phyloP scores from a whole-genome alignment of 2,113 vertebrate genomes.

The Festucalex cinctus region DNA sequence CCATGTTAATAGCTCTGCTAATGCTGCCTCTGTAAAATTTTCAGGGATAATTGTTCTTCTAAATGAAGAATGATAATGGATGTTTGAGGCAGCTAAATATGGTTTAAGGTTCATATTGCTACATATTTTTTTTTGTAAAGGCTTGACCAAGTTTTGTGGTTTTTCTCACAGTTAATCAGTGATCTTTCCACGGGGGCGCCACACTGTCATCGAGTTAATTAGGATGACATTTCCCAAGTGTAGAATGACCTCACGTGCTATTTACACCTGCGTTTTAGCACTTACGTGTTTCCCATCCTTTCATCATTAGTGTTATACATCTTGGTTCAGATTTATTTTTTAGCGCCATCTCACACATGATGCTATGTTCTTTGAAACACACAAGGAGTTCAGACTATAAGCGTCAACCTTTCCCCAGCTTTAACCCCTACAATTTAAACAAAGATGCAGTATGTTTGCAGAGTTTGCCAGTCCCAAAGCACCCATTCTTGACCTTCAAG shows the following conservation, averaged over 20 bases:
- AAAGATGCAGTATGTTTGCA: neutral
- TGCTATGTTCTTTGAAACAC: no score
- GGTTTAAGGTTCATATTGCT: neutral
- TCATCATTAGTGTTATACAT: neutral
- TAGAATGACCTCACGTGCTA: constrained; percentile 1
- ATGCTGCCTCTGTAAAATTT: no score
- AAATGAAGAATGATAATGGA: no score
- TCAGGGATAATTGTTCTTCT: no score
- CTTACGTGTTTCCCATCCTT: neutral
- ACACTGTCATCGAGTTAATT: neutral
- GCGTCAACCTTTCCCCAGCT: no score
- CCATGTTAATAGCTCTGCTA: no score
- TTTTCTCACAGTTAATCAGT: neutral
- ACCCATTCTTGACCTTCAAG: no score
- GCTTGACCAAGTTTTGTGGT: neutral
- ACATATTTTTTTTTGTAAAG: neutral
- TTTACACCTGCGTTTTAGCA: constrained; percentile 23
- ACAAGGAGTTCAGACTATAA: no score
- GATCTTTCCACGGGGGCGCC: neutral
- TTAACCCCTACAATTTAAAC: no score
- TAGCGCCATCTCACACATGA: no score
- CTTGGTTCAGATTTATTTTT: neutral
- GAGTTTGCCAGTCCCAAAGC: no score
- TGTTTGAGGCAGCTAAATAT: neutral
- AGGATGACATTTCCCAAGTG: neutral